Evolutionary conservation across 2,888 invertebrate species (phyloP), one percentile per base, ranked within the genome.

Genomic region (Leucoma salicis): DNA sequence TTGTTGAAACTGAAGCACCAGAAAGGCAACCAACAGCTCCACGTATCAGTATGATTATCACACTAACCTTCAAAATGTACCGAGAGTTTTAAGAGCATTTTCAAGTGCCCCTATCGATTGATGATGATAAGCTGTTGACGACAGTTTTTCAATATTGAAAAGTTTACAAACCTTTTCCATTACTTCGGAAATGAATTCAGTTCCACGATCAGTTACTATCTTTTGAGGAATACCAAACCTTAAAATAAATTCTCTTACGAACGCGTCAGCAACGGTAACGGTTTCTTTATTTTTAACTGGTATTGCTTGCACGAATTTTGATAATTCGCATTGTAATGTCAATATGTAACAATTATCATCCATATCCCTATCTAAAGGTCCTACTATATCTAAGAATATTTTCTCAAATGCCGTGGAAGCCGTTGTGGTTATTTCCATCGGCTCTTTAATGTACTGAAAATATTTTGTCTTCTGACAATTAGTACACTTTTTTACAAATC

Each of bases 101-200:
- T 55, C 54, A 1, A 55, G 24, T 2, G 55, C 33, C 16, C 49
- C 47, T 14, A 48, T 43, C 4, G 42, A 31, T 25, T 53, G 28
- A 16, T 46, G 46, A 21, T 46, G 46, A 31, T 49, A 48, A 3
- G 52, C 43, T 21, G 53, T 47, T 3, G 52, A 52, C 12, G 27
- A n/a, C 13, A 51, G 5, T 29, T 54, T 40, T 27, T 43, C 10
- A 7, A 54, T 47, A n/a, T 42, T 13, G 16, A 53, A 24, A 6
- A 54, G 10, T 31, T 50, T 46, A 46, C 52, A 47, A 15, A 49
- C 46, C 31, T 55, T 29, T 35, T 18, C 35, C 40, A 48, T 44
- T 10, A 41, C 37, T 3, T 33, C 7, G 0, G 38, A 40, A 1
- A 37, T 39, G 10, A 49, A 49, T 4, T 49, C 45, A 1, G 43